Evolutionary conservation across 2,888 invertebrate species (phyloP), one percentile per base, ranked within the genome.

Genomic region (Podabrus alpinus): DNA sequence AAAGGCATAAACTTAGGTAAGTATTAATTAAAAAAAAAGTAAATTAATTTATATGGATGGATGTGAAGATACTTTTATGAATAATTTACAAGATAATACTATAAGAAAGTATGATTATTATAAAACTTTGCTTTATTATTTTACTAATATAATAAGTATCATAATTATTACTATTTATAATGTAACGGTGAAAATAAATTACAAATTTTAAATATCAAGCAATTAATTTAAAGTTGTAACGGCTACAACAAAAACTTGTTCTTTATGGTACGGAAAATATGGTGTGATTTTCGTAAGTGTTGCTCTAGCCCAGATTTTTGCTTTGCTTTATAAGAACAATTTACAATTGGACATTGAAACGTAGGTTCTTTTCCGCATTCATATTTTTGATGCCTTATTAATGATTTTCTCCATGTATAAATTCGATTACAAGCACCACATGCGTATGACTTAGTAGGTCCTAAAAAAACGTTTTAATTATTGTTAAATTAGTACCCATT

Each of bases 381-480:
- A 86, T 92, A 91, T 84, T 90, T 91, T 81, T 91, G 89, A 86
- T 93, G 93, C 74, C 93, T 90, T 83, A 90, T 91, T 73, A 93
- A 87, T 17, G 92, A 92, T 77, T 92, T 91, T 83, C 92, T 92
- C 86, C 91, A 90, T 85, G 91, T 91, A 89, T 94, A 95, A 76
- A 91, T 90, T 88, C 94, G 94, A 73, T 92, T 92, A 85, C 94
- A 64, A 64, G 21, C 10, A 21, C 21, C 62, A 64, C 62, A 64
- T 19, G 21, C 19, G 19, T 21, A 67, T 2, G 29, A 5, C 45
- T 45, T 45, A 45, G 7, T n/a, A 7, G 45, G 1, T n/a, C 45
- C 45, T 45, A 45, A 45, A 45, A 24, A n/a, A 45, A 45, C 1
- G 45, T 45, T n/a, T 45, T 45, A 45, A 45, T 45, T 45, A 45